These are phyloP conservation scores for Cataglyphis cursor DNA, from an alignment of 2,888 invertebrate genomes.

Conservation along the genomic window DNA sequence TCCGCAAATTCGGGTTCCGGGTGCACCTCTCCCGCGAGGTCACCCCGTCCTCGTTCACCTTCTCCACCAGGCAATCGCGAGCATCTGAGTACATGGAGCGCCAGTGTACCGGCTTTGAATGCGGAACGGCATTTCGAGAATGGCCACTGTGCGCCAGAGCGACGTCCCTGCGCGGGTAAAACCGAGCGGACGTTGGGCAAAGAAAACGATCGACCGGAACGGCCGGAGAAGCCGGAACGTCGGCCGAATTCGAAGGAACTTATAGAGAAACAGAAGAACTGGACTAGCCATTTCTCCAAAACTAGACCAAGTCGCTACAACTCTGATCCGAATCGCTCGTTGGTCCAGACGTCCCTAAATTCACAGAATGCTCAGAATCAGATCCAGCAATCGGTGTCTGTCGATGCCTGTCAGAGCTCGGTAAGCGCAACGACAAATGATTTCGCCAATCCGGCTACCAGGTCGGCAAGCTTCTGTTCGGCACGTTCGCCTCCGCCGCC, in stretches of 20 bases:
- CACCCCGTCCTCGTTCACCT: conserved; percentile 87
- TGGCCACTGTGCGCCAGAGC: conserved; percentile 86
- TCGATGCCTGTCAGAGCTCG: conserved; percentile 56
- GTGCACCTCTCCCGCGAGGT: conserved; percentile 88
- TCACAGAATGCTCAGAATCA: conserved; percentile 79
- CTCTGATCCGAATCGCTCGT: conserved; percentile 90
- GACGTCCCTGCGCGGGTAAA: conserved; percentile 70
- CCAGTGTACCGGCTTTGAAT: conserved; percentile 87
- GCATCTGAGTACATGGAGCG: conserved; percentile 88
- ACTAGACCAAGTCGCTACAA: conserved; percentile 90
- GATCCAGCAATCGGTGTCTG: conserved; percentile 53
- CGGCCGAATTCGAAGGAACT: conserved; percentile 94
- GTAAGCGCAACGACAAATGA: conserved; percentile 62
- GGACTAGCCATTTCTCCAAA: conserved; percentile 96
- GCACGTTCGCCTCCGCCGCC: conserved; percentile 87
- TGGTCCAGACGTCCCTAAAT: conserved; percentile 86
- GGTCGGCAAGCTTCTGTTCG: conserved; percentile 89
- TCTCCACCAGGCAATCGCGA: conserved; percentile 84
- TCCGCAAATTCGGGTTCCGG: conserved; percentile 90
- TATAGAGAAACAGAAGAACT: conserved; percentile 96
- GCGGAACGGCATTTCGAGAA: conserved; percentile 86
- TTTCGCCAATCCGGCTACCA: conserved; percentile 82
- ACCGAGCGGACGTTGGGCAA: conserved; percentile 82
- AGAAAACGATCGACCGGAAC: conserved; percentile 88
- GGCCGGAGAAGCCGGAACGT: conserved; percentile 94